Evolutionary conservation across 2,797 vertebrate genomes (phyloP), one percentile per base, ranked within the genome.

Genomic region (Spea hammondii): DNA sequence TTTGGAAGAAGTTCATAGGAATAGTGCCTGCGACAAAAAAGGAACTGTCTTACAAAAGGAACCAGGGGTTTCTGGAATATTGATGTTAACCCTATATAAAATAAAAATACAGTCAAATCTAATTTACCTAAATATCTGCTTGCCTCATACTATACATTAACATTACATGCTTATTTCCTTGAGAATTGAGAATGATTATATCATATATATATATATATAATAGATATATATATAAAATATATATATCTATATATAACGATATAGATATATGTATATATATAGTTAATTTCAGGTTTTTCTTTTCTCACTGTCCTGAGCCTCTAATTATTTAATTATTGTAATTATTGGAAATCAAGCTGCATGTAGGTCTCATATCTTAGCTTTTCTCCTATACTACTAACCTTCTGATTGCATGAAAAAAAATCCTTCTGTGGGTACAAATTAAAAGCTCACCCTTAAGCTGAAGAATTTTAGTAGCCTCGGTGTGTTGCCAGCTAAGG

Each of bases 401-500:
- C 11, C 45, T 54, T 65, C 53, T 78, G 57, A 77, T 77, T 50
- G 48, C 49, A 70, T 14, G 17, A 60, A 69, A 32, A 74, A 62
- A 32, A 74, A 62, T 49, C 67, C 64, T 51, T 47, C 44, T 72
- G 74, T 50, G 64, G 48, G 47, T 17, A 72, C 62, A 54, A 66
- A 72, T 72, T 47, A 72, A 59, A 53, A 64, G 72, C 79, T 76
- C 66, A 57, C 72, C 72, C 47, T 64, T 74, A 74, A 72, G 55
- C 70, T 60, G 47, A 48, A 17, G 14, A 55, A 12, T 54, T 72
- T 66, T 68, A 72, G 79, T 59, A 54, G 69, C 57, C 66, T 49
- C 64, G 67, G 53, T 72, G 71, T 6, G 4, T 80, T 70, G 77
- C 59, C 6, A 1, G n/a, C 83, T 85, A 75, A 79, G 85, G 70